Base-by-base conservation (phyloP, 2,113 vertebrate species). In the Myotis davidii region DNA sequence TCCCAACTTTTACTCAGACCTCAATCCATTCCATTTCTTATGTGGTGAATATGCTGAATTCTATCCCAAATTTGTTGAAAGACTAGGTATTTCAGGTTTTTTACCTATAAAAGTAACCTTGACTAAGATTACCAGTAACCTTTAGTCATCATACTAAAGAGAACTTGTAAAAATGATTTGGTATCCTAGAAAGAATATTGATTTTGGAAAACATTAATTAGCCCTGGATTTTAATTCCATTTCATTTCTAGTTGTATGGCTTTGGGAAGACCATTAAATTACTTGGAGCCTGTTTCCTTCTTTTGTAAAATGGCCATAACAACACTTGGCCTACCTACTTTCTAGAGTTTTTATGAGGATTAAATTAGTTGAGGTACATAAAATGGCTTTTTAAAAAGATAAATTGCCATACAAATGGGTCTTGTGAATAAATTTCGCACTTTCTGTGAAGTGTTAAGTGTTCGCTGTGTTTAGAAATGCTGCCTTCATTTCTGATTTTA, bases 231-330 rank as follows among this genome's bases (percentile, higher is more conserved):
- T 85, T 81, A 94, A 90, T 79, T 84, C 18, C 45, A 34, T 59
- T 61, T 10, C 25, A 39, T 39, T 72, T 39, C 64, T 29, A 81
- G 48, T 78, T 94, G 4, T 25, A 27, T 52, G 39, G 52, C 32
- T 91, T 78, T 85, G 42, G 79, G 65, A 67, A 93, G 96, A 95
- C 59, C 25, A 18, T 90, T 91, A 84, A 27, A 27, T 61, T 94
- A 76, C 59, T 7, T 70, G 83, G 25, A 89, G 88, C 78, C 82
- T 29, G 92, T 95, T 97, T 94, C 34, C 37, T 82, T 23, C 0
- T 81, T 93, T 93, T 89, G 59, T 67, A 78, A 93, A 87, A 86
- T 86, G n/a, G 9, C 56, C 29, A 4, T 69, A 84, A 64, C 20
- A 56, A 39, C 32, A 61, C 13, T 85, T 69, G 72, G 3, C 50